phyloP scores from a whole-genome alignment of 2,113 vertebrate species.

The Petroica traversi region DNA sequence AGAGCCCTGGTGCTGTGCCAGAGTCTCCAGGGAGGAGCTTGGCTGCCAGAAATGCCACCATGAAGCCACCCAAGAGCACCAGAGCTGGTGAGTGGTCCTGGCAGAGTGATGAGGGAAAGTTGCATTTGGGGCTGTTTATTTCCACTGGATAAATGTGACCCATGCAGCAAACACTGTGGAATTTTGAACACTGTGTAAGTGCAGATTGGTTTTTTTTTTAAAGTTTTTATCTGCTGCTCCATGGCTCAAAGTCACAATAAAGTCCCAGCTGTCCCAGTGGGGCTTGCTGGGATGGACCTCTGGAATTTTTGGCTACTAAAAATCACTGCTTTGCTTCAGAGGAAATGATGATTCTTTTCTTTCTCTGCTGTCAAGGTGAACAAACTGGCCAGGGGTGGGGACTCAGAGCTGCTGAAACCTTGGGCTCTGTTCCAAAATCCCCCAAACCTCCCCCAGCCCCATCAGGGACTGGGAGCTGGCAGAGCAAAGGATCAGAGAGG shows the following conservation, averaged over 20 bases:
- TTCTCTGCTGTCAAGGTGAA: background rate
- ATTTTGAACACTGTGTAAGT: rapidly evolving
- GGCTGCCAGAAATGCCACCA: background rate
- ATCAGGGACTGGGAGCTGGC: background rate
- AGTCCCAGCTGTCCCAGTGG: background rate
- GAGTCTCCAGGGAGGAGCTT: background rate
- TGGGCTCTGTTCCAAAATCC: background rate
- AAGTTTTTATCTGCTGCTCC: background rate
- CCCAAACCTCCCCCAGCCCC: background rate
- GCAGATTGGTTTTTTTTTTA: background rate
- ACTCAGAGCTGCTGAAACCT: background rate
- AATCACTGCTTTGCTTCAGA: background rate
- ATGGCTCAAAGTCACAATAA: background rate
- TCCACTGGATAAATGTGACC: background rate
- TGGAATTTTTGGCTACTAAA: background rate
- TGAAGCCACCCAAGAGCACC: background rate
- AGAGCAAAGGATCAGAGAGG: background rate
- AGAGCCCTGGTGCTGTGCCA: background rate
- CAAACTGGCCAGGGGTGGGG: background rate
- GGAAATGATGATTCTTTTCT: background rate
- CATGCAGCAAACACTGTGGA: background rate
- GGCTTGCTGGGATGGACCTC: background rate
- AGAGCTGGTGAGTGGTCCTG: background rate
- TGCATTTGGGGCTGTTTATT: constrained; percentile 66
- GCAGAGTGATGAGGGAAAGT: constrained; percentile 52